Evolutionary conservation across 2,888 invertebrate species (phyloP).

Genomic region (Reticulitermes lucifugus): DNA sequence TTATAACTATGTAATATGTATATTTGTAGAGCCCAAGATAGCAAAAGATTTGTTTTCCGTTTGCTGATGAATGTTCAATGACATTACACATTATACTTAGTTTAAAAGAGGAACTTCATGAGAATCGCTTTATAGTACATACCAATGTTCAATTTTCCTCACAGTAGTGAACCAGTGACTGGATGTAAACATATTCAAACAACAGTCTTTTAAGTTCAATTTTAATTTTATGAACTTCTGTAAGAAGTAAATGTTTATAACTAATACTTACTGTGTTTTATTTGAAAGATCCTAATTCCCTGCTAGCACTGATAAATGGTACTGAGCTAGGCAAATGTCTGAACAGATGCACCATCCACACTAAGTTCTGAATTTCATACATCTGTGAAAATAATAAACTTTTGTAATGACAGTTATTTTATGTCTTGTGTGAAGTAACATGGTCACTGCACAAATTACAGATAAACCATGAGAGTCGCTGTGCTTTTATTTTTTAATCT

Average conservation of each 20-base stretch:
- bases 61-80: conserved; percentile 24
- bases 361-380: no score
- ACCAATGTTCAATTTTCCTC: background rate
- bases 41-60: background rate
- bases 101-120: conserved; percentile 12
- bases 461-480: no score
- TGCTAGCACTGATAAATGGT: background rate
- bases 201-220: conserved; percentile 39
- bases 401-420: no score
- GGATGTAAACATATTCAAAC: conserved; percentile 31
- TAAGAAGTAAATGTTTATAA: conserved; percentile 45
- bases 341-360: no score
- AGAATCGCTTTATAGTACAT: conserved; percentile 21
- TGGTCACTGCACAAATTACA: no score
- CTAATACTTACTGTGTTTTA: background rate
- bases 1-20: conserved; percentile 14
- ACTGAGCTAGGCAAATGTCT: no score
- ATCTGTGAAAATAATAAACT: no score
- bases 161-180: background rate
- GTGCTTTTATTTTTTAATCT: no score
- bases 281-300: background rate
- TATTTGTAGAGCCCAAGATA: background rate
- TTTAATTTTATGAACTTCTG: conserved; percentile 44
- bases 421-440: no score
- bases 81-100: conserved; percentile 12